phyloP scores from a whole-genome alignment of 2,113 vertebrate genomes.

The Anarhynchus alexandrinus region DNA sequence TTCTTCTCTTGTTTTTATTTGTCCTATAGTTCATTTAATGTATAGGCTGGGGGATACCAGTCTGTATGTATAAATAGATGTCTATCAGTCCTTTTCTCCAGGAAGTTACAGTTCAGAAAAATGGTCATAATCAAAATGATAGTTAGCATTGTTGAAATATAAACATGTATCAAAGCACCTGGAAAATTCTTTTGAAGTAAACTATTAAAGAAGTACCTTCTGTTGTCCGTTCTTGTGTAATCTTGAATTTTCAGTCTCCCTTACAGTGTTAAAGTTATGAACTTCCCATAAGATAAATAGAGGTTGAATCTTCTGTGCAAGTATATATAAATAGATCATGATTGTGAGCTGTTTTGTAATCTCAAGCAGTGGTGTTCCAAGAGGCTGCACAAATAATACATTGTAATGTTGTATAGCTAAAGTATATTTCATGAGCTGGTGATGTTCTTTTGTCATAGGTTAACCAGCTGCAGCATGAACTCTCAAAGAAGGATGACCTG shows the following conservation, averaged over 20 bases:
- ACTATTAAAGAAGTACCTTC: neutral
- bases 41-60: neutral
- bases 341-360: neutral
- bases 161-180: neutral
- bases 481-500: constrained; percentile 93
- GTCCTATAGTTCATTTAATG: neutral
- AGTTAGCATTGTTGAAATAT: neutral
- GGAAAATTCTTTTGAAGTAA: neutral
- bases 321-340: neutral
- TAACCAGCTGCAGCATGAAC: constrained; percentile 93
- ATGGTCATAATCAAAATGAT: neutral
- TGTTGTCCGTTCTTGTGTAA: neutral
- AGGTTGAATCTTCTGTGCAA: neutral
- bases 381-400: neutral
- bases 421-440: neutral
- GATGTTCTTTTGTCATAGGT: constrained; percentile 73
- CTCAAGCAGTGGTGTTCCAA: neutral
- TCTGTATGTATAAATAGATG: neutral
- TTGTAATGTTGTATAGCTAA: neutral
- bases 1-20: neutral
- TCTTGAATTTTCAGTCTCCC: neutral
- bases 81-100: neutral
- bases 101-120: neutral
- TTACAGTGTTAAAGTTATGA: neutral
- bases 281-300: neutral